A percentile compares a stretch with the other conserved stretches of the same genome.
These are phyloP conservation scores for Perccottus glenii DNA, from an alignment of 2,113 vertebrate species.

Conservation along the genomic window DNA sequence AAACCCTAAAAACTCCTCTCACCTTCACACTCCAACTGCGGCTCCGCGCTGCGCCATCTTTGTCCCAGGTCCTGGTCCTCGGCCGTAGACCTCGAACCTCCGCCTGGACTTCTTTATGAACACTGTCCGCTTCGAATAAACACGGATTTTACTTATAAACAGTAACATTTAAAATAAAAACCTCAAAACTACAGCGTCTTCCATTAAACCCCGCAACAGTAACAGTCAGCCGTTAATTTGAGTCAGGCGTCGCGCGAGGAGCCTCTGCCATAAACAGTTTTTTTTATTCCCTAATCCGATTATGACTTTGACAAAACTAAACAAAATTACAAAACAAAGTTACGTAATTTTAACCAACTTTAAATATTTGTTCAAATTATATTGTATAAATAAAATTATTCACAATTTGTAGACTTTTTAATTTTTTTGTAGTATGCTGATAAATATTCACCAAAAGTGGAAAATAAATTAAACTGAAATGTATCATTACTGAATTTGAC, in stretches of 20 bases:
- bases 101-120: not conserved
- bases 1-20: not conserved
- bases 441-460: too few species aligned
- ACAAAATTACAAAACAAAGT: slow-evolving; percentile 1
- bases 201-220: not conserved
- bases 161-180: too few species aligned
- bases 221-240: not conserved
- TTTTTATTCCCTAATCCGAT: not conserved
- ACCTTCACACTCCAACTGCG: not conserved
- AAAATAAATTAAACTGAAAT: too few species aligned
- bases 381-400: too few species aligned
- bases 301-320: not conserved
- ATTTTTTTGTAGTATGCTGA: too few species aligned
- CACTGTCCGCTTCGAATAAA: not conserved
- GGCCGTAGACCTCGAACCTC: not conserved
- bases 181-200: too few species aligned
- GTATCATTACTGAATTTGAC: too few species aligned
- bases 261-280: not conserved
- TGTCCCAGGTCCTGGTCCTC: not conserved
- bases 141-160: not conserved
- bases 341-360: not conserved
- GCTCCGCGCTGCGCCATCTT: not conserved
- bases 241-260: not conserved
- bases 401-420: too few species aligned
- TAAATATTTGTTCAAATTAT: too few species aligned